A percentile compares a stretch with the other conserved stretches of the same genome.
phyloP scores from a whole-genome alignment of 1,140 invertebrate species.

The Solenopsis invicta region DNA sequence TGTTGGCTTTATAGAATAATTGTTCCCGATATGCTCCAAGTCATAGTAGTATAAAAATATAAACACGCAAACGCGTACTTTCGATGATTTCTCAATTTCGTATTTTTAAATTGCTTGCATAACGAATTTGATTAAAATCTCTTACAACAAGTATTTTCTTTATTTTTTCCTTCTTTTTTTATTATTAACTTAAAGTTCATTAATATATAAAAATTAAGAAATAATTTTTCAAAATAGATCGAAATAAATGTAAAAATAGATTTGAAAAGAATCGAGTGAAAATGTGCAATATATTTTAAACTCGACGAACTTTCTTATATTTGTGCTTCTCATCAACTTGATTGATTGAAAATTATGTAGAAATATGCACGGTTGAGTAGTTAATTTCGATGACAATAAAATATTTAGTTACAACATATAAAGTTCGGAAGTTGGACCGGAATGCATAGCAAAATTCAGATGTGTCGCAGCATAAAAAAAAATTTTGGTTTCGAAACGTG shows the following conservation, averaged over 20 bases:
- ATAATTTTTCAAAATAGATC: neutral
- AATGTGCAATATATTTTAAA: neutral
- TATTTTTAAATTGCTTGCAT: constrained; percentile 54
- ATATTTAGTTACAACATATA: constrained; percentile 68
- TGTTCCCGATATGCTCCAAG: neutral
- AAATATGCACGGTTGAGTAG: constrained; percentile 23
- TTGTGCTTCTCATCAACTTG: neutral
- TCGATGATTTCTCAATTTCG: constrained; percentile 16
- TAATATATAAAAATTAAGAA: neutral
- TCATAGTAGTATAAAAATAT: constrained; percentile 51
- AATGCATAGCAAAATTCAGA: constrained; percentile 60
- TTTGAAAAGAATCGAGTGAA: neutral
- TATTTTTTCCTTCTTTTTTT: neutral
- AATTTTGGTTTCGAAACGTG: neutral
- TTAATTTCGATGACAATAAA: constrained; percentile 63
- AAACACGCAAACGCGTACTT: neutral
- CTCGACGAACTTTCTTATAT: neutral
- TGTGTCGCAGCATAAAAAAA: constrained; percentile 61
- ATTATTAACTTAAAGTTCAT: neutral
- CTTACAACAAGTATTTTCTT: neutral
- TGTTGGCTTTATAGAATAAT: neutral
- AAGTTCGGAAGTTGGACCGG: constrained; percentile 25
- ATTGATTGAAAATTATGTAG: constrained; percentile 13
- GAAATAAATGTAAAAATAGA: neutral
- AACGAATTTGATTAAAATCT: constrained; percentile 49